Conservation (phyloP, 2,797 vertebrate genomes). For the Melanotaenia nigrans region DNA sequence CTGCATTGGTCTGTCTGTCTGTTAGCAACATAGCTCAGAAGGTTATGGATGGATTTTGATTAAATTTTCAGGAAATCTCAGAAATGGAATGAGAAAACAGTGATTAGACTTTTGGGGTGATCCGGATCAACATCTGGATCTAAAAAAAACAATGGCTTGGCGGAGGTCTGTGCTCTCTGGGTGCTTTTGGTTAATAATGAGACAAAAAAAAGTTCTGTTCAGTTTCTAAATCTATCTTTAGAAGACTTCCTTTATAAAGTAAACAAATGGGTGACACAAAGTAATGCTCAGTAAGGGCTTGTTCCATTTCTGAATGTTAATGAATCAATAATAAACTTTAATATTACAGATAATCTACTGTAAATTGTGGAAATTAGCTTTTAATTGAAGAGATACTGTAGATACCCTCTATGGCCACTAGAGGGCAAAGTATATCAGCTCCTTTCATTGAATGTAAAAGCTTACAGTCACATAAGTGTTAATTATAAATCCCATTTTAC, state of each 20-base stretch:
- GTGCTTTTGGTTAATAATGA: background rate
- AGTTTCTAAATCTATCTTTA: background rate
- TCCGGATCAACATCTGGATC: too few relatives aligned
- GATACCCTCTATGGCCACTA: conserved; percentile 20
- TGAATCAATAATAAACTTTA: background rate
- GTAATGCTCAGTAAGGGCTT: background rate
- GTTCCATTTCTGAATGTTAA: background rate
- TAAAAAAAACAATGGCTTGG: too few relatives aligned
- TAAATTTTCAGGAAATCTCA: too few relatives aligned
- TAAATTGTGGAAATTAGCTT: background rate
- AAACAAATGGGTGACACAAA: background rate
- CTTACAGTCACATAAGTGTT: background rate
- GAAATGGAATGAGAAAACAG: too few relatives aligned
- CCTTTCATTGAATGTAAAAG: background rate
- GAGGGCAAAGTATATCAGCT: conserved; percentile 3
- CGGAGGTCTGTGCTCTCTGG: too few relatives aligned
- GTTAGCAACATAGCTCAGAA: too few relatives aligned
- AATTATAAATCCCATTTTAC: background rate
- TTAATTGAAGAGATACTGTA: background rate
- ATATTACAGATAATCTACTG: too few relatives aligned
- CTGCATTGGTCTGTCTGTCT: too few relatives aligned
- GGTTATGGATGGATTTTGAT: too few relatives aligned
- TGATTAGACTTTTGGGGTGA: too few relatives aligned
- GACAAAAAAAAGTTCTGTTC: background rate
- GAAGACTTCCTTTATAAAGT: background rate